Evolutionary conservation across 1,140 invertebrate genomes (phyloP), one percentile per base, ranked within the genome.

Genomic region (Tenebrio molitor): DNA sequence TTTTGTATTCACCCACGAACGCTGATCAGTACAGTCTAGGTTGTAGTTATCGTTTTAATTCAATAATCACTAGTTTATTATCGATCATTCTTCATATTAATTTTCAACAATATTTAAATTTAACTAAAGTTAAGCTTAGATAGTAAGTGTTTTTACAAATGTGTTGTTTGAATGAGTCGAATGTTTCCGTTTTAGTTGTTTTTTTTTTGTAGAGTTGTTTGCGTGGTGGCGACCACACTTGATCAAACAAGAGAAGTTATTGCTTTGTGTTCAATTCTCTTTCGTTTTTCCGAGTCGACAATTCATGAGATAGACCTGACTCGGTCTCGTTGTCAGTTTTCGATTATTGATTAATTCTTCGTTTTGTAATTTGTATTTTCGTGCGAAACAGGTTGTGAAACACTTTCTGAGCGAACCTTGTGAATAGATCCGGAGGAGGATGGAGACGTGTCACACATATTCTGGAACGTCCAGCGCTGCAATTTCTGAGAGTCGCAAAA

Each of bases 61-160:
- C 29, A 33, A 33, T 33, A 33, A 33, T 33, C 29, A 33, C 12
- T 39, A 39, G 6, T 39, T 39, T 39, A 39, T n/a, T n/a, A n/a
- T n/a, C n/a, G n/a, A n/a, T n/a, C n/a, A n/a, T n/a, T n/a, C n/a
- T n/a, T n/a, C n/a, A n/a, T n/a, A n/a, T n/a, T n/a, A n/a, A n/a
- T n/a, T 2, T 39, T 29, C 36, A 12, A 39, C 36, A n/a, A 2
- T 39, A n/a, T 39, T 39, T 39, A 29, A 29, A 29, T 39, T 39
- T 2, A n/a, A 39, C 36, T 39, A 7, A 39, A 12, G 2, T 3
- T 39, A 39, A 12, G 36, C 36, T 73, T 42, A 64, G 36, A 42
- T 70, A 71, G 67, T 73, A 70, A 71, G 68, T 71, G 72, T 73
- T 67, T n/a, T 73, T 73, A 73, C 68, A 63, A 64, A 70, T 73